A percentile compares a stretch with the other conserved stretches of the same genome.
Evolutionary conservation across 2,113 vertebrate species (phyloP).

Genomic region (Dolichotis patagonum): DNA sequence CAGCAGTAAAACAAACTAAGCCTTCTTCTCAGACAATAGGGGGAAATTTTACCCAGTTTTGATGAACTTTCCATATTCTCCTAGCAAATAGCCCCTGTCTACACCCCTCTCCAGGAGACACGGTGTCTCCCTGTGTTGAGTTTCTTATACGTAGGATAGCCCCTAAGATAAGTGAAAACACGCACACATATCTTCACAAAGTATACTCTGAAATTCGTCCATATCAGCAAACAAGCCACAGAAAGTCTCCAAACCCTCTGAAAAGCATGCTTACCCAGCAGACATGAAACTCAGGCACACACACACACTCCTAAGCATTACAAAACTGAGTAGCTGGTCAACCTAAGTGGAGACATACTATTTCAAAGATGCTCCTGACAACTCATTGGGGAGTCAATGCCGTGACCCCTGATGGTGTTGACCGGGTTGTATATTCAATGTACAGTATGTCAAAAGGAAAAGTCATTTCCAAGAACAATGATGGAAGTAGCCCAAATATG

Average conservation of each 20-base stretch:
- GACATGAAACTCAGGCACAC: background rate
- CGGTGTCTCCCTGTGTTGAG: background rate
- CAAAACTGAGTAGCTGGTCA: conserved; percentile 31
- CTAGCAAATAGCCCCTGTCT: background rate
- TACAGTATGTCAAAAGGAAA: conserved; percentile 79
- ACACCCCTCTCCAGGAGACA: background rate
- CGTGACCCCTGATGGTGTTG: conserved; percentile 39
- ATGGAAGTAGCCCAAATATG: conserved; percentile 89
- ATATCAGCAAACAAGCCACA: conserved; percentile 70
- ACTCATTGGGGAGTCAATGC: background rate
- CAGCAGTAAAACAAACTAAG: background rate
- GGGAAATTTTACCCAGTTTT: background rate
- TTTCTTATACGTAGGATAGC: background rate
- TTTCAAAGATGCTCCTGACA: background rate
- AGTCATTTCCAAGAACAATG: conserved; percentile 87
- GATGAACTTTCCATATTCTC: conserved; percentile 47
- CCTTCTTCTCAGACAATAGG: background rate
- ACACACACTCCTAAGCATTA: background rate
- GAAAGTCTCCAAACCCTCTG: conserved; percentile 57
- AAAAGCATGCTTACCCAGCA: conserved; percentile 65
- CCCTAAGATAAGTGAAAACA: conserved; percentile 67
- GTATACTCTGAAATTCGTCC: conserved; percentile 47
- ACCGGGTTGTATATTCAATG: conserved; percentile 82
- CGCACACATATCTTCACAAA: conserved; percentile 24
- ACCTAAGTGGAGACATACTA: background rate